A percentile compares a stretch with the other conserved stretches of the same genome.
phyloP scores from a whole-genome alignment of 2,797 vertebrate species.

The Myotis myotis region DNA sequence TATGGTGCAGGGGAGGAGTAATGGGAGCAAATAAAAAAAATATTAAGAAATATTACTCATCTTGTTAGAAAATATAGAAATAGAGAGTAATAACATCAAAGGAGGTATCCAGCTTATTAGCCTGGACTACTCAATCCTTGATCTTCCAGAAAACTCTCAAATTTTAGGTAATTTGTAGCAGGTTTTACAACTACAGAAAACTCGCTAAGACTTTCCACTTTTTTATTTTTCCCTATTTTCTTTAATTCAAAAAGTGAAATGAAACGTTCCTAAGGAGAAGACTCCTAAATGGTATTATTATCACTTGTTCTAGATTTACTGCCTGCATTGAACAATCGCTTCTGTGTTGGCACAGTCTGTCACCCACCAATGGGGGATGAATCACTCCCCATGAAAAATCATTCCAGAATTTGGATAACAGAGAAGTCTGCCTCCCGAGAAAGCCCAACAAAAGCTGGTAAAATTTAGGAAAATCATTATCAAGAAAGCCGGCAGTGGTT shows the following conservation, averaged over 20 bases:
- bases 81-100: conserved; percentile 58
- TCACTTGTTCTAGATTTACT: conserved; percentile 69
- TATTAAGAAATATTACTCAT: conserved; percentile 45
- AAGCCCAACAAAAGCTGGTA: conserved; percentile 78
- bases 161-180: conserved; percentile 79
- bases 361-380: conserved; percentile 41
- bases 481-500: conserved; percentile 72
- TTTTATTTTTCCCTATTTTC: conserved; percentile 77
- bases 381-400: conserved; percentile 69
- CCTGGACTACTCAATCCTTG: conserved; percentile 51
- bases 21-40: background rate
- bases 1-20: background rate
- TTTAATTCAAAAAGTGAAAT: conserved; percentile 73
- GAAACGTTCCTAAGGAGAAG: conserved; percentile 65
- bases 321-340: conserved; percentile 74
- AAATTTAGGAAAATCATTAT: conserved; percentile 68
- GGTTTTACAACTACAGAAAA: conserved; percentile 81
- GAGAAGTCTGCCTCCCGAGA: conserved; percentile 74
- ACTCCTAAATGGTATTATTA: conserved; percentile 48
- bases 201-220: conserved; percentile 79
- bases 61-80: conserved; percentile 69
- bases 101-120: conserved; percentile 49
- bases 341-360: conserved; percentile 75
- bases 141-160: conserved; percentile 76
- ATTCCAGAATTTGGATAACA: conserved; percentile 75